These are phyloP conservation scores for Calliphora vicina DNA, from an alignment of 1,140 invertebrate genomes.

Conservation along the genomic window DNA sequence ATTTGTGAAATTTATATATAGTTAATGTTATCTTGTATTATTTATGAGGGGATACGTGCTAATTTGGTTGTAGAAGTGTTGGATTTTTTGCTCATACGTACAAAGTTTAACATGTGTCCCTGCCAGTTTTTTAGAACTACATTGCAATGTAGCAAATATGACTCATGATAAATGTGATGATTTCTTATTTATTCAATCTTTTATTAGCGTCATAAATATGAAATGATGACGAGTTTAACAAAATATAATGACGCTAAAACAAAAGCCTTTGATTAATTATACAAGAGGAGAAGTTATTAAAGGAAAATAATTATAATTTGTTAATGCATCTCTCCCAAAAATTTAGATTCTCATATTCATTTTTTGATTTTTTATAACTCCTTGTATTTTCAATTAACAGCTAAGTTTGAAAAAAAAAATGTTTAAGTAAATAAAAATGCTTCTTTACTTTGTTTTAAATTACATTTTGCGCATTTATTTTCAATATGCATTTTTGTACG, in stretches of 20 bases:
- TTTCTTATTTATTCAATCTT: neutral
- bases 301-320: no score
- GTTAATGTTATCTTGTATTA: neutral
- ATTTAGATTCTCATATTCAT: no score
- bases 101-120: neutral
- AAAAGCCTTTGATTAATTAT: no score
- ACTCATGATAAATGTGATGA: neutral
- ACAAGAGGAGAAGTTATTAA: no score
- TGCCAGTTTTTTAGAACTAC: neutral
- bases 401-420: neutral
- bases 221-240: no score
- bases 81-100: neutral
- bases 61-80: neutral
- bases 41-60: neutral
- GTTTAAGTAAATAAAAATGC: neutral
- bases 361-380: no score
- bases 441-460: neutral
- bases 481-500: neutral
- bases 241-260: no score
- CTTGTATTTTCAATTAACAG: no score
- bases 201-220: no score
- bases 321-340: no score
- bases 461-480: slow-evolving; percentile 1
- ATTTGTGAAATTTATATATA: neutral
- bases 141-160: neutral